Evolutionary conservation across 2,113 vertebrate genomes (phyloP).

Genomic region (Hypanus sabinus): DNA sequence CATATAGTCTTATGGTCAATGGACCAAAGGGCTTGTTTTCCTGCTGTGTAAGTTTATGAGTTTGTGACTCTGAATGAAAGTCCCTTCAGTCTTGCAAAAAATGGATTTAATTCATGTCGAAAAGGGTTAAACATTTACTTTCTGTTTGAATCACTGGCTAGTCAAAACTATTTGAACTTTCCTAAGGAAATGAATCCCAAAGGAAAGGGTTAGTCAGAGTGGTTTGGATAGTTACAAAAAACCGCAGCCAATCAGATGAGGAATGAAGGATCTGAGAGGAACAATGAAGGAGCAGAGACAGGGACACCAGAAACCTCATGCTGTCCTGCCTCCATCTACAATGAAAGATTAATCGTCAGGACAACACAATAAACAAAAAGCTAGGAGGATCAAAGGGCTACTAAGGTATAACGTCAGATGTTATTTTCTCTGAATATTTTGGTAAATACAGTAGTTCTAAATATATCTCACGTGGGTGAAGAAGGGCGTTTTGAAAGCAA

Average conservation of each 20-base stretch:
- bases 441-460: not conserved
- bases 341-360: not conserved
- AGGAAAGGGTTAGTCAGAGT: conserved; percentile 31
- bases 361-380: not conserved
- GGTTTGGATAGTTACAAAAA: not conserved
- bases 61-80: too few species aligned
- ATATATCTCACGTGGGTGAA: too few species aligned
- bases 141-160: conserved; percentile 17
- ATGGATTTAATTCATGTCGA: not conserved
- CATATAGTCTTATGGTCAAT: too few species aligned
- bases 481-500: not conserved
- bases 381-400: not conserved
- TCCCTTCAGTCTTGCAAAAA: not conserved
- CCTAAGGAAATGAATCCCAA: conserved; percentile 26
- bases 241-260: not conserved
- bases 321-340: not conserved
- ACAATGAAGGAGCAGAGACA: not conserved
- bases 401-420: not conserved
- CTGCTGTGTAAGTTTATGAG: too few species aligned
- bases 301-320: not conserved
- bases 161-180: not conserved
- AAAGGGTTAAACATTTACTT: conserved; percentile 9
- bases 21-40: too few species aligned
- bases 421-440: not conserved
- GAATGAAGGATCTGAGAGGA: not conserved